Evolutionary conservation across 1,140 invertebrate genomes (phyloP).

Genomic region (Solenopsis fugax): DNA sequence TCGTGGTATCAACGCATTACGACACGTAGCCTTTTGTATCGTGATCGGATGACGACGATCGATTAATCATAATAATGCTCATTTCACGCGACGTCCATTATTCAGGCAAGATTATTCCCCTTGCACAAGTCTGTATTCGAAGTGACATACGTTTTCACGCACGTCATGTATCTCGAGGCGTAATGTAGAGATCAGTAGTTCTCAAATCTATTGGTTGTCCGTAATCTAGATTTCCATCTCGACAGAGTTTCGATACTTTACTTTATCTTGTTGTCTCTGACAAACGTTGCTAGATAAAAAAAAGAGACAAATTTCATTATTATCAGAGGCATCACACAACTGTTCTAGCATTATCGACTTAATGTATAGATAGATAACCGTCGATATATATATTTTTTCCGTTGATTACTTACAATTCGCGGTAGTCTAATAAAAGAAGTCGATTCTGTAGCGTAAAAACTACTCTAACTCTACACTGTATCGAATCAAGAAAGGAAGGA

Average conservation of each 20-base stretch:
- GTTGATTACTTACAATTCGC: background rate
- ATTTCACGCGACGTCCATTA: slow-evolving; percentile 19
- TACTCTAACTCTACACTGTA: background rate
- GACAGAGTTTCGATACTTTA: background rate
- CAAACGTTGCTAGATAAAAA: background rate
- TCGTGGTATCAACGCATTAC: background rate
- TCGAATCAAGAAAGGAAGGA: background rate
- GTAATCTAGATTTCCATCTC: background rate
- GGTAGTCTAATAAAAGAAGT: background rate
- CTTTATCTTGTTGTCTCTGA: background rate
- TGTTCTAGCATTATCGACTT: background rate
- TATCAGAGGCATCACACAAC: background rate
- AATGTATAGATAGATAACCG: background rate
- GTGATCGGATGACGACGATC: slow-evolving; percentile 42
- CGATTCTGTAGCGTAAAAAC: background rate
- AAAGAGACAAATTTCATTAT: background rate
- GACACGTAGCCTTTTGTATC: slow-evolving; percentile 19
- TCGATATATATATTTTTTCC: background rate
- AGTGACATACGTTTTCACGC: background rate
- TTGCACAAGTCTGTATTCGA: background rate
- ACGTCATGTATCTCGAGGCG: background rate
- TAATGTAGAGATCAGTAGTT: slow-evolving; percentile 11
- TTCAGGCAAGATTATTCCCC: slow-evolving; percentile 5
- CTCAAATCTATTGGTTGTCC: background rate
- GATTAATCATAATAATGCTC: slow-evolving; percentile 44